A percentile compares a stretch with the other conserved stretches of the same genome.
phyloP scores from a whole-genome alignment of 2,113 vertebrate species.

The Oenanthe melanoleuca region DNA sequence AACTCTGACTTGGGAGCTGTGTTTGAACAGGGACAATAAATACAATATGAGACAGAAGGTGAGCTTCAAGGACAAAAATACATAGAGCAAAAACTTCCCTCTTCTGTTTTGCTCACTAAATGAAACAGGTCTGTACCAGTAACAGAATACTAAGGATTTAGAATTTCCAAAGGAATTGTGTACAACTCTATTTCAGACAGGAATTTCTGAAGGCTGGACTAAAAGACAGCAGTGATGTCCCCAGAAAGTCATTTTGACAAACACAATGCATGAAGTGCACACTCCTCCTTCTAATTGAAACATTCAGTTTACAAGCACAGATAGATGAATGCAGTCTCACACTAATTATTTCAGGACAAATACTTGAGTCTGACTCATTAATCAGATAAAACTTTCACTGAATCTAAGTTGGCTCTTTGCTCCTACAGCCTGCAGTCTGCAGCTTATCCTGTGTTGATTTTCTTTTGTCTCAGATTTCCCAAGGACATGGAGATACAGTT shows the following conservation, averaged over 20 bases:
- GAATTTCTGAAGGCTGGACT: background rate
- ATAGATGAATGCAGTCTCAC: background rate
- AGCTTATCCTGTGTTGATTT: background rate
- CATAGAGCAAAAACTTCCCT: background rate
- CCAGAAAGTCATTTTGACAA: background rate
- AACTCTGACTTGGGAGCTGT: background rate
- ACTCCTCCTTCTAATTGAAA: background rate
- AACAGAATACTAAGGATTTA: background rate
- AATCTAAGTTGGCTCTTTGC: background rate
- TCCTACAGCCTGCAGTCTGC: background rate
- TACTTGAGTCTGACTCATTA: background rate
- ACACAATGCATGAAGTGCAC: background rate
- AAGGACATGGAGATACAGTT: background rate
- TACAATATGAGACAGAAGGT: accelerated
- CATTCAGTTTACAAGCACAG: background rate
- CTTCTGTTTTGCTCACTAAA: background rate
- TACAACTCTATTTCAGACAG: background rate
- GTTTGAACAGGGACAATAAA: background rate
- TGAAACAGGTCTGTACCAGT: background rate
- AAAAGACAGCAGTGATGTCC: background rate
- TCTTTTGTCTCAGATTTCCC: background rate
- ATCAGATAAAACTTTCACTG: background rate
- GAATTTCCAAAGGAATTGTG: background rate
- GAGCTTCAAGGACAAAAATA: background rate
- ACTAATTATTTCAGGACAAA: background rate